A percentile compares a stretch with the other conserved stretches of the same genome.
These are phyloP conservation scores for Galeruca laticollis DNA, from an alignment of 2,888 invertebrate species.

Conservation along the genomic window DNA sequence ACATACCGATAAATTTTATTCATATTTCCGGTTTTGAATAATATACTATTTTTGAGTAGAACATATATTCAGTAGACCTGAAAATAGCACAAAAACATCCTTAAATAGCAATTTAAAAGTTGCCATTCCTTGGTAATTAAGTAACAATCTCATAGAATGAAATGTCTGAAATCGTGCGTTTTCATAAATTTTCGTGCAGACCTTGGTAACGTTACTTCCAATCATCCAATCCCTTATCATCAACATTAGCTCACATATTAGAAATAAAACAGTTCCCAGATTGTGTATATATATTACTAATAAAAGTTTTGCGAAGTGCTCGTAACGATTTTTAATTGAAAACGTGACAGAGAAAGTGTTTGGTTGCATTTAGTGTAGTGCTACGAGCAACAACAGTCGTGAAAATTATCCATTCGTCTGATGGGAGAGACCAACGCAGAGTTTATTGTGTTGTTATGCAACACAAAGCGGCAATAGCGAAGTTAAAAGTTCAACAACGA, in stretches of 20 bases:
- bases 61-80: too few relatives aligned
- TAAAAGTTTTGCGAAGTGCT: constrained; percentile 31
- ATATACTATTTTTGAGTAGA: too few relatives aligned
- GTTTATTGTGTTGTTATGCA: constrained; percentile 36
- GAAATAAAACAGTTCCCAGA: constrained; percentile 23
- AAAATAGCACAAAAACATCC: too few relatives aligned
- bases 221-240: neutral
- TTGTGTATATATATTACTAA: constrained; percentile 6
- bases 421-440: constrained; percentile 36
- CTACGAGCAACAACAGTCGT: constrained; percentile 34
- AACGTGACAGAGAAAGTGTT: constrained; percentile 43
- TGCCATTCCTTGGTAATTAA: too few relatives aligned
- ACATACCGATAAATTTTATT: too few relatives aligned
- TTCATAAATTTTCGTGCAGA: neutral
- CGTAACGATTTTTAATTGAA: constrained; percentile 41
- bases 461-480: constrained; percentile 26
- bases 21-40: too few relatives aligned
- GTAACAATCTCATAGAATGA: too few relatives aligned
- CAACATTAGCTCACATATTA: neutral
- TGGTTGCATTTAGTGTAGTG: constrained; percentile 36
- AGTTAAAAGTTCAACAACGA: constrained; percentile 36
- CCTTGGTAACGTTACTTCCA: neutral
- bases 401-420: constrained; percentile 35
- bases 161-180: neutral
- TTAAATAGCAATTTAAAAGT: too few relatives aligned